phyloP scores from a whole-genome alignment of 2,888 invertebrate genomes.

The Drosophila demipolita region DNA sequence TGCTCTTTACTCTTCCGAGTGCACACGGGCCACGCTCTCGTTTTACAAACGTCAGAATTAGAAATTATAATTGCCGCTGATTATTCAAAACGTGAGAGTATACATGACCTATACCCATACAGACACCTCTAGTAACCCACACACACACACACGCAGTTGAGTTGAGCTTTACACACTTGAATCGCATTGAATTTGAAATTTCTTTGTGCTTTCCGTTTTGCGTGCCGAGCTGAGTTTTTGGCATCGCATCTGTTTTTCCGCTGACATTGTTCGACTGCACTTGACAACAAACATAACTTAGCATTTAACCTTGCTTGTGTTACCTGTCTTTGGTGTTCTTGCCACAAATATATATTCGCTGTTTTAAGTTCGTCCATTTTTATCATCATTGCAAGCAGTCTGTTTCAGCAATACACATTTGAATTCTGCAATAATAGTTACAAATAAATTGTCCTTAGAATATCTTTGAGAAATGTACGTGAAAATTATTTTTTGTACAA shows the following conservation, averaged over 20 bases:
- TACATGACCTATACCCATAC: conserved; percentile 73
- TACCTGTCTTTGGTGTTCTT: conserved; percentile 1
- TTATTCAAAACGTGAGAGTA: conserved; percentile 67
- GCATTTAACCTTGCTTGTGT: conserved; percentile 58
- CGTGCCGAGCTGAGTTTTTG: conserved; percentile 23
- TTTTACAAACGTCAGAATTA: conserved; percentile 74
- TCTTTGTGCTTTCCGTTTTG: conserved; percentile 33
- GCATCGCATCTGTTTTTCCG: conserved; percentile 46
- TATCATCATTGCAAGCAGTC: conserved; percentile 19
- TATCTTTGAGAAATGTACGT: neutral
- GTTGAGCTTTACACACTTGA: conserved; percentile 50
- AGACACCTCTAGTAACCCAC: conserved; percentile 10
- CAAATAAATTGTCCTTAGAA: neutral
- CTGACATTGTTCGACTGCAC: conserved; percentile 69
- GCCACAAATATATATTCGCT: neutral
- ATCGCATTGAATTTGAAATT: conserved; percentile 69
- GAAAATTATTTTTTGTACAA: neutral
- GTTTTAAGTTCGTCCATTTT: conserved; percentile 27
- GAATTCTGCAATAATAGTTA: neutral
- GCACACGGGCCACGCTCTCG: conserved; percentile 33
- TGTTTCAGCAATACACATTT: too few species aligned
- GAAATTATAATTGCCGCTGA: conserved; percentile 78
- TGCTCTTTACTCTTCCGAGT: conserved; percentile 27
- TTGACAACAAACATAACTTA: conserved; percentile 65
- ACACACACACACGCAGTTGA: neutral